Conservation (phyloP, 2,113 vertebrate species). For the Nothoprocta pentlandii region DNA sequence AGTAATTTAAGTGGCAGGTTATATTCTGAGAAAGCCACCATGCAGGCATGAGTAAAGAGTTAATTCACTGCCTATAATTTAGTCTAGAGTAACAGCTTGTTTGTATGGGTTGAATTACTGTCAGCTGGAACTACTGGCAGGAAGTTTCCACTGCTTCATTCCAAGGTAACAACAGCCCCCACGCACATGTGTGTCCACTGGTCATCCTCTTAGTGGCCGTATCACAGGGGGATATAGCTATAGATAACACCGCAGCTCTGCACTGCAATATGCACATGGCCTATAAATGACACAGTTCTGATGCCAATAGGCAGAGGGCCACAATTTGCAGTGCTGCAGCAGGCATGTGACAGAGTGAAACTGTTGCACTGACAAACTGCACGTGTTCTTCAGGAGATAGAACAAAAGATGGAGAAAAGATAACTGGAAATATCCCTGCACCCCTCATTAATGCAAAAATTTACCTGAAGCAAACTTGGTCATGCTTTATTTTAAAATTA, state of each 20-base stretch:
- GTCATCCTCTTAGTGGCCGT: neutral
- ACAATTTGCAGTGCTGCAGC: neutral
- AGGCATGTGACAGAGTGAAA: neutral
- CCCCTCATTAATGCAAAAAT: neutral
- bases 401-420: neutral
- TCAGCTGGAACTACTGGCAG: neutral
- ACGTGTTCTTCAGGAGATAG: neutral
- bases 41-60: neutral
- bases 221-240: neutral
- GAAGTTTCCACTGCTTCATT: neutral
- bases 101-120: neutral
- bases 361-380: neutral
- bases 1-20: neutral
- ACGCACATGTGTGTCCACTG: neutral
- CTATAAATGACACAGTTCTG: neutral
- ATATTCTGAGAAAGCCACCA: neutral
- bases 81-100: neutral
- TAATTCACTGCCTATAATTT: neutral
- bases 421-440: neutral
- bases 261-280: too few relatives aligned
- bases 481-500: neutral
- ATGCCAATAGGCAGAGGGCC: neutral
- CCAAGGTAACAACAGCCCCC: neutral
- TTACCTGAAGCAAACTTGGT: neutral
- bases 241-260: neutral